phyloP scores from a whole-genome alignment of 1,140 invertebrate genomes.

The Papilio xuthus region DNA sequence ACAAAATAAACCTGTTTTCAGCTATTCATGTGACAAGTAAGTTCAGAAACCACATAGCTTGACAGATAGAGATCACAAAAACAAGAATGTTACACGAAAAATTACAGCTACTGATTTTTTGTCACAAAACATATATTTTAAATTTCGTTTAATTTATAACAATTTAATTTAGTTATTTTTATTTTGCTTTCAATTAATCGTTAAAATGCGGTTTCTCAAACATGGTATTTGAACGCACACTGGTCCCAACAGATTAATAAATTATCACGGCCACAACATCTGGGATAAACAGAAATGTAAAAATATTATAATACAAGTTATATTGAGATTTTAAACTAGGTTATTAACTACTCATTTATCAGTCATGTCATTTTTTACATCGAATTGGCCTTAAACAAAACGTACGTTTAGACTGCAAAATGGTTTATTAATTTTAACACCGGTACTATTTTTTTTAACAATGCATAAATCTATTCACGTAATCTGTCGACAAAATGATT shows the following conservation, averaged over 20 bases:
- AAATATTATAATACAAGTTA: background rate
- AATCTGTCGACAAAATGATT: no score
- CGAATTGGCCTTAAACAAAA: no score
- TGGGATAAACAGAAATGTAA: background rate
- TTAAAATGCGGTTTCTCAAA: background rate
- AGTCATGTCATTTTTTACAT: no score
- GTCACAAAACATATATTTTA: background rate
- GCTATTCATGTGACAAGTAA: conserved; percentile 39
- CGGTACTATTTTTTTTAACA: no score
- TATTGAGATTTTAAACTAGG: background rate
- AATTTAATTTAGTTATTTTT: background rate
- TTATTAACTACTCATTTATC: no score
- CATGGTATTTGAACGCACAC: conserved; percentile 3
- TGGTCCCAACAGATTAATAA: no score
- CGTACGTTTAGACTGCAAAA: no score
- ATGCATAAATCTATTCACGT: no score
- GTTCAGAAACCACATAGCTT: conserved; percentile 18
- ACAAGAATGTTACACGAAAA: background rate
- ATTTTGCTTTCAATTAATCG: background rate
- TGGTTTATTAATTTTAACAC: no score
- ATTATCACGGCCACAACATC: background rate
- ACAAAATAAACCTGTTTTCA: conserved; percentile 49
- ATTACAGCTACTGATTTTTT: background rate
- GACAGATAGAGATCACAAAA: background rate
- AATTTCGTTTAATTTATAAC: background rate